A percentile compares a stretch with the other conserved stretches of the same genome.
These are phyloP conservation scores for Scaptomyza flava DNA, from an alignment of 2,888 invertebrate species.

Conservation along the genomic window DNA sequence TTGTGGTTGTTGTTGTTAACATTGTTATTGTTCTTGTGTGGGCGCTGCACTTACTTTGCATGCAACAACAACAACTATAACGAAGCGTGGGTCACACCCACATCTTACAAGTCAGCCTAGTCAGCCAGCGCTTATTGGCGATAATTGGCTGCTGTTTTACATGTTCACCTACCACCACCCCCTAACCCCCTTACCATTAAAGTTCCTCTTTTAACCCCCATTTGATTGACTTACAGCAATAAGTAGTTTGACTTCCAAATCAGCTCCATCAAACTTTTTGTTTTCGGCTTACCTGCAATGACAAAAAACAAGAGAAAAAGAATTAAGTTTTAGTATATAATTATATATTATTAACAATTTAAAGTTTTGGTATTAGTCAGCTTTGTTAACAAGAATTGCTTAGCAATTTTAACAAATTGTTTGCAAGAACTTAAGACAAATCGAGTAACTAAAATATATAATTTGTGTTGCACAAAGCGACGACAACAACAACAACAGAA, in stretches of 20 bases:
- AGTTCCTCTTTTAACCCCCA: neutral
- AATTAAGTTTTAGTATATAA: constrained; percentile 24
- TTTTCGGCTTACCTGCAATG: constrained; percentile 56
- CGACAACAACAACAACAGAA: constrained; percentile 1
- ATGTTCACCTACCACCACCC: constrained; percentile 13
- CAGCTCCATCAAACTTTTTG: constrained; percentile 1
- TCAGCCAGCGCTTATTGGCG: constrained; percentile 24
- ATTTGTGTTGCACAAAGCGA: constrained; percentile 31
- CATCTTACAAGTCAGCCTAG: constrained; percentile 21
- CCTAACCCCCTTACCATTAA: no score
- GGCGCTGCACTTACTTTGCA: constrained; percentile 44
- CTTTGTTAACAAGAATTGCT: neutral
- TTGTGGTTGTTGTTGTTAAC: constrained; percentile 7
- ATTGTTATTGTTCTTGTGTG: constrained; percentile 27
- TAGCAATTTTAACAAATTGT: constrained; percentile 11
- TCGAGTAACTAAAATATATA: constrained; percentile 36
- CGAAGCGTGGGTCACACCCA: constrained; percentile 67
- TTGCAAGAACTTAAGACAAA: constrained; percentile 25
- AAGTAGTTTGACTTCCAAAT: constrained; percentile 7
- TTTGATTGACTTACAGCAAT: constrained; percentile 15
- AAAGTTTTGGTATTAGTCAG: neutral
- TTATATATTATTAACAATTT: neutral
- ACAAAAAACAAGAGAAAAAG: constrained; percentile 11
- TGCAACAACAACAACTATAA: constrained; percentile 19
- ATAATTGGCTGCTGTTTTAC: constrained; percentile 63